Evolutionary conservation across 2,797 vertebrate species (phyloP).

Genomic region (Philypnodon macrostomus): DNA sequence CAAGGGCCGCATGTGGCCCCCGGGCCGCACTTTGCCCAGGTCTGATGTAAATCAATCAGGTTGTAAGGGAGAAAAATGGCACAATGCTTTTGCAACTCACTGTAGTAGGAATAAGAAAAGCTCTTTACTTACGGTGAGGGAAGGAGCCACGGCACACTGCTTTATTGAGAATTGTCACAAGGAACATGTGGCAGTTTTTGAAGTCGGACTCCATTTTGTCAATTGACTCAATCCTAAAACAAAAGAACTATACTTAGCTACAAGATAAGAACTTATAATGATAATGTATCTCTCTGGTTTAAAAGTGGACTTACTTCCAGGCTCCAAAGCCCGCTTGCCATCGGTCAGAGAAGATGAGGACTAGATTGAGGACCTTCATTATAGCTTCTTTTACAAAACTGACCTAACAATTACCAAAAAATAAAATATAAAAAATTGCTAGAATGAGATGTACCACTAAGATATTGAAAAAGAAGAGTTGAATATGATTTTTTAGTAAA

Average conservation of each 20-base stretch:
- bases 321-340: constrained; percentile 94
- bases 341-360: constrained; percentile 95
- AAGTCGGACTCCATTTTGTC: constrained; percentile 99
- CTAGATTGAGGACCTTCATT: constrained; percentile 96
- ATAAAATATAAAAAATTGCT: neutral
- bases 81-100: too few species aligned
- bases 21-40: too few species aligned
- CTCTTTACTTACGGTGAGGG: constrained; percentile 90
- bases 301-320: constrained; percentile 84
- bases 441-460: too few species aligned
- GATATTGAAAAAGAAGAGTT: too few species aligned
- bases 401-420: constrained; percentile 75
- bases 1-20: too few species aligned
- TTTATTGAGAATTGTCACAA: constrained; percentile 96
- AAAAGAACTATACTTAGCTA: constrained; percentile 6
- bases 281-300: too few species aligned
- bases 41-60: too few species aligned
- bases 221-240: constrained; percentile 91
- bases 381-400: constrained; percentile 98
- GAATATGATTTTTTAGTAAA: too few species aligned
- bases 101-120: too few species aligned
- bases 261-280: too few species aligned
- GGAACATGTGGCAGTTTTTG: constrained; percentile 99
- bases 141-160: constrained; percentile 96
- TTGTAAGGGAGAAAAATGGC: too few species aligned